A percentile compares a stretch with the other conserved stretches of the same genome.
Evolutionary conservation across 2,888 invertebrate species (phyloP).

Genomic region (Pantelozetes paolii): DNA sequence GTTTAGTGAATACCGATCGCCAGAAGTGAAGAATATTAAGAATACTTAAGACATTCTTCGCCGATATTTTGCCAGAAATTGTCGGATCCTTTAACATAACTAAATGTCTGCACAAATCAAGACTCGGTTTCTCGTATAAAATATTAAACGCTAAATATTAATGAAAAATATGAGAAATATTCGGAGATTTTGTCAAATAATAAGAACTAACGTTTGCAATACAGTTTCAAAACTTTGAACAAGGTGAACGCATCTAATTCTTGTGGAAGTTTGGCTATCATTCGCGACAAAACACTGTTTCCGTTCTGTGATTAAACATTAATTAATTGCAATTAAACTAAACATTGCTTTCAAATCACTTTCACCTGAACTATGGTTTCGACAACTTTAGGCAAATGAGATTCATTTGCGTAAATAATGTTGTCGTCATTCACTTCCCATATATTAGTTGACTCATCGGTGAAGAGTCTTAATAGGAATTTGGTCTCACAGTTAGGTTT

Average conservation of each 20-base stretch:
- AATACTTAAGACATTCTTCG: conserved; percentile 62
- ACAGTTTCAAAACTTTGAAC: conserved; percentile 60
- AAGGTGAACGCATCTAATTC: conserved; percentile 63
- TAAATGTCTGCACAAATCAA: conserved; percentile 65
- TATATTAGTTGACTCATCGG: conserved; percentile 68
- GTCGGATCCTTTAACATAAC: conserved; percentile 64
- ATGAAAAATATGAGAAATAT: no score
- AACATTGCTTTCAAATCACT: not conserved
- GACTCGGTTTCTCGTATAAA: conserved; percentile 60
- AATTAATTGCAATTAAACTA: not conserved
- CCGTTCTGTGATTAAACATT: conserved; percentile 34
- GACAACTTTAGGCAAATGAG: conserved; percentile 62
- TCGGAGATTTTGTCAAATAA: no score
- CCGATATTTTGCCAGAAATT: conserved; percentile 62
- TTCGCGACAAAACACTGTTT: conserved; percentile 42
- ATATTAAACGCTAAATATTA: conserved; percentile 44
- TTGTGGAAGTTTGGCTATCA: conserved; percentile 59
- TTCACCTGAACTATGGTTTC: conserved; percentile 60
- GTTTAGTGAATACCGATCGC: conserved; percentile 49
- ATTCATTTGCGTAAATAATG: conserved; percentile 62
- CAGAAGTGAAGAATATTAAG: conserved; percentile 64
- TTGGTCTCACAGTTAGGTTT: conserved; percentile 65
- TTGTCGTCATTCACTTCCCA: conserved; percentile 76
- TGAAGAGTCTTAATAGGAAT: conserved; percentile 67
- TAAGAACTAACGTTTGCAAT: conserved; percentile 57